Conservation (phyloP, 1,140 invertebrate genomes). For the Brachionus rubens region DNA sequence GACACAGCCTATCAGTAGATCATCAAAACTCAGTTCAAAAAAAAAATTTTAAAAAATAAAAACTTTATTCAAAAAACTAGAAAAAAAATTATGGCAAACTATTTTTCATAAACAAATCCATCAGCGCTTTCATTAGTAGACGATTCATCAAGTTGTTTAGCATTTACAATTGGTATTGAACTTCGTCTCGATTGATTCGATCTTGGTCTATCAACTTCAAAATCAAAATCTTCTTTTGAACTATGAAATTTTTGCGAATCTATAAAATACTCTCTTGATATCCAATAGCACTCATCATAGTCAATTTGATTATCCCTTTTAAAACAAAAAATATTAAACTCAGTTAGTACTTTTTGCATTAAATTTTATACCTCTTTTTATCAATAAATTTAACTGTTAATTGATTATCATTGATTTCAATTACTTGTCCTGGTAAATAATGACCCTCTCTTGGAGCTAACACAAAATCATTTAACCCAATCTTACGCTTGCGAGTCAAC, state of each 20-base stretch:
- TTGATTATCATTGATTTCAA: not conserved
- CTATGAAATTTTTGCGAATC: conserved; percentile 47
- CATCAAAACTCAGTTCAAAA: too few relatives aligned
- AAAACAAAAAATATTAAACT: not conserved
- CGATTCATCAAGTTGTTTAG: too few relatives aligned
- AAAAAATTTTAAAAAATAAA: too few relatives aligned
- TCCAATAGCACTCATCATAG: conserved; percentile 47
- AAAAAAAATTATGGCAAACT: too few relatives aligned
- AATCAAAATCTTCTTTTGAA: not conserved
- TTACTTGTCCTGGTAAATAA: not conserved
- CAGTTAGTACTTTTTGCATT: too few relatives aligned
- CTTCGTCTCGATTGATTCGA: too few relatives aligned
- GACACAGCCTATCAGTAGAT: too few relatives aligned
- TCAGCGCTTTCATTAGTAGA: too few relatives aligned
- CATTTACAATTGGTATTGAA: too few relatives aligned
- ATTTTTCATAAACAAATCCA: too few relatives aligned
- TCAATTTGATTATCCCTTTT: not conserved
- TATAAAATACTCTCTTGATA: conserved; percentile 50
- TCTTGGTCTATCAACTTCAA: too few relatives aligned
- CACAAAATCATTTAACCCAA: not conserved
- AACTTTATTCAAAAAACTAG: too few relatives aligned
- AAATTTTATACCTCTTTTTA: not conserved
- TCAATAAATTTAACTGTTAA: not conserved
- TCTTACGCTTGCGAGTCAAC: not conserved
- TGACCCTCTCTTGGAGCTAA: not conserved